Evolutionary conservation across 2,113 vertebrate genomes (phyloP).

Genomic region (Toxotes jaculatrix): DNA sequence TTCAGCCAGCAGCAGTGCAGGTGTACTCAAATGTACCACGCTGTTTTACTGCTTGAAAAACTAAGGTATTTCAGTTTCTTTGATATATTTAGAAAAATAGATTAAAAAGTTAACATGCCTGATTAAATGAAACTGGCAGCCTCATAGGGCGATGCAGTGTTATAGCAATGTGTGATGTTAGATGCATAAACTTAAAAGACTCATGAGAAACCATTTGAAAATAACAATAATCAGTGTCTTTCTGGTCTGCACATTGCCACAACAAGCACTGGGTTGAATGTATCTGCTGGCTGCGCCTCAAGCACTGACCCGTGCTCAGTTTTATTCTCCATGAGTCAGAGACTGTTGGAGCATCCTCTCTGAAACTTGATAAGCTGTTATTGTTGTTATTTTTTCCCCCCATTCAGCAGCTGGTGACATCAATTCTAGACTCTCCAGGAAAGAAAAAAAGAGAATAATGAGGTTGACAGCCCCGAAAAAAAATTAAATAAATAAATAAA

Average conservation of each 20-base stretch:
- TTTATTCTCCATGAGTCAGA: neutral
- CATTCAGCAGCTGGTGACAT: neutral
- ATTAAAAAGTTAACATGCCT: neutral
- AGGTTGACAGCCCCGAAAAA: neutral
- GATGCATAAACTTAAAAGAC: neutral
- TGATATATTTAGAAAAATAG: neutral
- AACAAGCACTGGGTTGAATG: conserved; percentile 60
- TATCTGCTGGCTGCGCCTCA: conserved; percentile 40
- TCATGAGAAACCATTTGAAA: neutral
- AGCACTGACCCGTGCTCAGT: conserved; percentile 25
- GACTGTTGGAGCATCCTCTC: neutral
- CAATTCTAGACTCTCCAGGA: neutral
- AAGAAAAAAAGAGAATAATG: neutral
- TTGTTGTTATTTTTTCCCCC: neutral
- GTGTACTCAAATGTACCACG: neutral
- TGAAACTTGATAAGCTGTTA: neutral
- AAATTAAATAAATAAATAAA: too few relatives aligned
- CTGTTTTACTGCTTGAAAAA: neutral
- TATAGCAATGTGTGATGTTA: neutral
- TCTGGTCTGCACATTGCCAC: conserved; percentile 11
- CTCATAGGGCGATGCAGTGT: neutral
- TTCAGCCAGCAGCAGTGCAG: neutral
- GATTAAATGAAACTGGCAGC: neutral
- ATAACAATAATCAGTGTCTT: neutral
- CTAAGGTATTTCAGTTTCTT: neutral